Evolutionary conservation across 2,113 vertebrate genomes (phyloP).

Genomic region (Butorides virescens): DNA sequence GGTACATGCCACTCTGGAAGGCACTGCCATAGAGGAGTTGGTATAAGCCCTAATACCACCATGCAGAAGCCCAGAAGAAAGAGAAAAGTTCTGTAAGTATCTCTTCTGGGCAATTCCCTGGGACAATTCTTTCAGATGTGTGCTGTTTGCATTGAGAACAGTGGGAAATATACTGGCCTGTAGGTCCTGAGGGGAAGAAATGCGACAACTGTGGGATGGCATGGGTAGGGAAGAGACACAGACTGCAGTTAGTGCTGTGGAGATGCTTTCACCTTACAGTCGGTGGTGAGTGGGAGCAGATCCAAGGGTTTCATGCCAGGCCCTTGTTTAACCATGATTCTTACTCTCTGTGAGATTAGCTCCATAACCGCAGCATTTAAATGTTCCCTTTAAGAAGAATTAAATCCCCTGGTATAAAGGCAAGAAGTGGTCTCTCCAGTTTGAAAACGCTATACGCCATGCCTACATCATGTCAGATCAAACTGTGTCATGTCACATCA

Average conservation of each 20-base stretch:
- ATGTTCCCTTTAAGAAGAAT: background rate
- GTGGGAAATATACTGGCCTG: background rate
- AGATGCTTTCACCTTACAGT: background rate
- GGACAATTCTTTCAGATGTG: background rate
- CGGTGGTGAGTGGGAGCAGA: background rate
- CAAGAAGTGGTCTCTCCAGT: background rate
- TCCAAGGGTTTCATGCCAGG: background rate
- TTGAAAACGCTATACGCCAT: background rate
- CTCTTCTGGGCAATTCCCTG: background rate
- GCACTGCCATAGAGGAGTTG: background rate
- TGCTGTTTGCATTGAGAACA: background rate
- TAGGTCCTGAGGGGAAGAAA: background rate
- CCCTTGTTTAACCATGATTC: background rate
- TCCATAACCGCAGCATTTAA: background rate
- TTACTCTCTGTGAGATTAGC: background rate
- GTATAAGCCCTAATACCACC: background rate
- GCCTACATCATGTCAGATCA: background rate
- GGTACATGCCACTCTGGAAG: background rate
- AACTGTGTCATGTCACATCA: background rate
- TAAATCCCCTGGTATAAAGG: background rate
- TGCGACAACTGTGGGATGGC: background rate
- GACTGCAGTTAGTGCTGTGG: background rate
- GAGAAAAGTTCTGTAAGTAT: background rate
- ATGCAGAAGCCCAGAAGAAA: background rate
- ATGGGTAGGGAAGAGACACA: background rate